These are phyloP conservation scores for Macrotus californicus DNA, from an alignment of 2,113 vertebrate genomes.

Conservation along the genomic window DNA sequence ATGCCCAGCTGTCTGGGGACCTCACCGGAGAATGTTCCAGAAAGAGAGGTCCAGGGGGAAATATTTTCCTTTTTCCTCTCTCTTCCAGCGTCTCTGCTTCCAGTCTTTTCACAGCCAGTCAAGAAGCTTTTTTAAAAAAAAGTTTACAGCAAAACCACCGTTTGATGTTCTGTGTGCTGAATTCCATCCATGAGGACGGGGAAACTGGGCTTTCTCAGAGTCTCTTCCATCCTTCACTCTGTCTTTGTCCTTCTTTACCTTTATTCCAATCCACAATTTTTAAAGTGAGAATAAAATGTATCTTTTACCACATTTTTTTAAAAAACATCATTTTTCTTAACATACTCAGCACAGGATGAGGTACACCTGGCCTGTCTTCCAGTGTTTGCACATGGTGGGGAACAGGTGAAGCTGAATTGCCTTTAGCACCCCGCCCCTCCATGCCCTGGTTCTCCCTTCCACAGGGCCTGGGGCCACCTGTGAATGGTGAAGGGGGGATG, in stretches of 20 bases:
- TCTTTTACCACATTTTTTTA: background rate
- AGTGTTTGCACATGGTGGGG: background rate
- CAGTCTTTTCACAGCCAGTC: background rate
- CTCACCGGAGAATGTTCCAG: background rate
- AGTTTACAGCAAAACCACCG: background rate
- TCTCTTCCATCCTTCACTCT: background rate
- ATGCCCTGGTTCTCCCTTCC: background rate
- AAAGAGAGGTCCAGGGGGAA: background rate
- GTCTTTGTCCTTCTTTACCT: background rate
- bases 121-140: too few species aligned
- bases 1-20: background rate
- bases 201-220: background rate
- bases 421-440: rapidly evolving
- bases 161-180: background rate
- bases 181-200: background rate
- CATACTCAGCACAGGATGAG: background rate
- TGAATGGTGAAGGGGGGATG: rapidly evolving
- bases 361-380: rapidly evolving
- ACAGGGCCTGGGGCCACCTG: background rate
- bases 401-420: background rate
- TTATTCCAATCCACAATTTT: background rate
- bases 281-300: background rate
- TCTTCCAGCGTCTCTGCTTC: background rate
- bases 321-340: background rate
- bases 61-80: background rate